Base-by-base conservation (phyloP, 2,888 invertebrate species). In the Drosophila tripunctata region DNA sequence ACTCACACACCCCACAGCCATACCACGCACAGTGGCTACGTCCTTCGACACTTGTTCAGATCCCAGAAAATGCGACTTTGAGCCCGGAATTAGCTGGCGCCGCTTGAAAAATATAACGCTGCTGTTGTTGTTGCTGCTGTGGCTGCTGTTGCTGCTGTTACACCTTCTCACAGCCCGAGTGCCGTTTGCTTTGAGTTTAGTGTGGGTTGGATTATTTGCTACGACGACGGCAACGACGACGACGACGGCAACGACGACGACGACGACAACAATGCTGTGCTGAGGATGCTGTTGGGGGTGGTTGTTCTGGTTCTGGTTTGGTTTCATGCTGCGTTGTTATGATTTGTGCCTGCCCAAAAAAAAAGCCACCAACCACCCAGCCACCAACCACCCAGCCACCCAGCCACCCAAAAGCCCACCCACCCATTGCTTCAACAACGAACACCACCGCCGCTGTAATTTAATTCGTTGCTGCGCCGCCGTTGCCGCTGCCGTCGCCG, bases 31-130 rank as follows among this genome's bases (percentile, higher is more conserved):
- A 27, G 27, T n/a, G 57, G 50, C 56, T 40, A 41, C 41, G 21
- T 43, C 66, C 67, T 43, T 68, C 67, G 66, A 69, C 83, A 83
- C 83, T 83, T 83, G 77, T 72, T 41, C 72, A 87, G 82, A 84
- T 86, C 73, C 86, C 78, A 76, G 81, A 83, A 83, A 77, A 83
- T 70, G 73, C 84, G 83, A 83, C 87, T 84, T 86, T 89, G 84
- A 89, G 89, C 80, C 84, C 72, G 76, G 87, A 89, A 89, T 88
- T 88, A 89, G 88, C 87, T 84, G 73, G 48, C 64, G 56, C 55
- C 84, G 80, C 67, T 76, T 69, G 66, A 63, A 75, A 75, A 66
- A 75, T 73, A 82, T 55, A 69, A 50, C 75, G 69, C 55, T 73
- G 56, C 61, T 19, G 6, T 41, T n/a, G n/a, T n/a, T n/a, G n/a